These are phyloP conservation scores for Danio aesculapii DNA, from an alignment of 2,797 vertebrate genomes.

Conservation along the genomic window DNA sequence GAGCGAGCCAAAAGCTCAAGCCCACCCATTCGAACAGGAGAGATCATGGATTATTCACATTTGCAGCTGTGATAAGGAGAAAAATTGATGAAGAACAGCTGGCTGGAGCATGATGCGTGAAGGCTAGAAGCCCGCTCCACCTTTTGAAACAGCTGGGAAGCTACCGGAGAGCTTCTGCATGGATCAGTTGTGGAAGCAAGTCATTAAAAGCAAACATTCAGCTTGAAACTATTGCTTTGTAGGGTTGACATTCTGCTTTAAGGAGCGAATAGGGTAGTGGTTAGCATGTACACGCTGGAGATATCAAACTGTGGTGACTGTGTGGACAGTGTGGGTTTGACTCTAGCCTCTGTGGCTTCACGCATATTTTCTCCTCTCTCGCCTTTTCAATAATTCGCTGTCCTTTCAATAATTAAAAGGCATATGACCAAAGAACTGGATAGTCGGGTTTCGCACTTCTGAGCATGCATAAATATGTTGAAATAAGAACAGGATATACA, in stretches of 20 bases:
- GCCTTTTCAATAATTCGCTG: not conserved
- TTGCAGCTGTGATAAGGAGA: constrained; percentile 76
- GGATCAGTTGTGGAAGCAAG: not conserved
- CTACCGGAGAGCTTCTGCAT: constrained; percentile 48
- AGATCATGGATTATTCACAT: constrained; percentile 83
- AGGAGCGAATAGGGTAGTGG: constrained; percentile 34
- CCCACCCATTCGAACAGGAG: constrained; percentile 69
- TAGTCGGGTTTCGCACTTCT: not conserved
- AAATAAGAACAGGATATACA: not conserved
- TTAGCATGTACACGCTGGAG: not conserved
- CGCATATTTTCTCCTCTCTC: not conserved
- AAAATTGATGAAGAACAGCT: constrained; percentile 84
- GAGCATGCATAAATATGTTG: not conserved
- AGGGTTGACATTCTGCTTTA: not conserved
- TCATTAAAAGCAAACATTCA: constrained; percentile 42
- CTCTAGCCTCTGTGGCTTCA: not conserved
- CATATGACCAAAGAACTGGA: not conserved
- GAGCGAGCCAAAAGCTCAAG: constrained; percentile 66
- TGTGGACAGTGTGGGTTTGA: not conserved
- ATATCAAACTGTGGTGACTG: not conserved
- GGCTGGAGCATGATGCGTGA: constrained; percentile 65
- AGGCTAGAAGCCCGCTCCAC: constrained; percentile 44
- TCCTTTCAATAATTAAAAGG: not conserved
- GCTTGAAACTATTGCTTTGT: constrained; percentile 6
- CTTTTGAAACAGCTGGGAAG: constrained; percentile 36